Evolutionary conservation across 1,140 invertebrate genomes (phyloP), one percentile per base, ranked within the genome.

Genomic region (Papilio dardanus): DNA sequence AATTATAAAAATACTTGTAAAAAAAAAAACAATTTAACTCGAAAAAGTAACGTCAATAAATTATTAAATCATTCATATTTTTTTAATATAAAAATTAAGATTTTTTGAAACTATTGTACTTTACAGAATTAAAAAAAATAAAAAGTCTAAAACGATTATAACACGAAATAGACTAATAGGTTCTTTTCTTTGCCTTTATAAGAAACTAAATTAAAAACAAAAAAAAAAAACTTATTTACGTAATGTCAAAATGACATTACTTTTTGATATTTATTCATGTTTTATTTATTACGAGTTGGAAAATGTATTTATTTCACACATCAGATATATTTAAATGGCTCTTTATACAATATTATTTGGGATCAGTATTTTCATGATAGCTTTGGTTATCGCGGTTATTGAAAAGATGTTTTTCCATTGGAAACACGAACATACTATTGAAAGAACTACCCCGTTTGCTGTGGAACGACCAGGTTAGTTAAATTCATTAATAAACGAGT

Each of bases 341-440:
- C 80, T 93, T 68, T 93, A 93, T 76, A 91, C 88, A 16, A 93
- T 93, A 79, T 82, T 93, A 79, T 93, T 92, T 76, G 89, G 90
- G 42, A 76, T 93, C 71, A 91, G 90, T 74, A 86, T 93, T 85
- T 93, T 93, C 79, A 85, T 93, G 85, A 93, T 93, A 82, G 89
- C 88, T 10, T 74, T 93, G 71, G 90, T 92, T 0, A 83, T 91
- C 71, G 86, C 91, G 3, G 83, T 93, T 33, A 93, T 93, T 79
- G 90, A 92, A 77, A 93, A 88, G 74, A 88, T 92, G 85, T 93
- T 89, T 82, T 90, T 90, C 73, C 86, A 86, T 83, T 93, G 91
- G 91, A 88, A 90, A 83, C 81, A 90, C 58, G 91, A 91, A 35
- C 88, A 90, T 75, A 89, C 87, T 76, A 92, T 87, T 50, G 90